Evolutionary conservation across 2,888 invertebrate species (phyloP).

Genomic region (Cynaeus angustus): DNA sequence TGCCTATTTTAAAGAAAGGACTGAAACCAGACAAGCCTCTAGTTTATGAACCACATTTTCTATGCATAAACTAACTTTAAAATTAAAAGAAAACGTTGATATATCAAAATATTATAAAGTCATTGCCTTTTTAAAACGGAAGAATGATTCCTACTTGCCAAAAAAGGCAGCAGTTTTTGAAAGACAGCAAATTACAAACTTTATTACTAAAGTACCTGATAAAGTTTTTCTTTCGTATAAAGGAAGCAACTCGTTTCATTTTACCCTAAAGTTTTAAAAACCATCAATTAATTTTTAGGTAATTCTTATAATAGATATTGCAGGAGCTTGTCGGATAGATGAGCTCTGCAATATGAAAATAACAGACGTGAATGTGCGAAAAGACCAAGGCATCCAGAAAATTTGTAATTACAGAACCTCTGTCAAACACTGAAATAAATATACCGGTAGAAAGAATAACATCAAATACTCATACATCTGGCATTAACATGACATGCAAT

Average conservation of each 20-base stretch:
- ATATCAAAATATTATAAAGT: not conserved
- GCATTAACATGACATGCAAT: too few relatives aligned
- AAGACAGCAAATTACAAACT: not conserved
- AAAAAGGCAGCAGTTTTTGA: constrained; percentile 5
- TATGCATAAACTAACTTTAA: not conserved
- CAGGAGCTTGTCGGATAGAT: not conserved
- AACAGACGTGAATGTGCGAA: not conserved
- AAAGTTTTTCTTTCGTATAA: not conserved
- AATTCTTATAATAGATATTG: not conserved
- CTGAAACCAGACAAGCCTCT: not conserved
- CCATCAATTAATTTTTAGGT: not conserved
- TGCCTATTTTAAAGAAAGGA: not conserved
- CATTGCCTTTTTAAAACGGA: not conserved
- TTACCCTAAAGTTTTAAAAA: too few relatives aligned
- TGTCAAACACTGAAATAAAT: constrained; percentile 3
- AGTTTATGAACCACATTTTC: not conserved
- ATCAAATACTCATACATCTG: too few relatives aligned
- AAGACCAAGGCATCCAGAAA: not conserved
- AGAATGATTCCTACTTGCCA: not conserved
- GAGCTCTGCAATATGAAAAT: not conserved
- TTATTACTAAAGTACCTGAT: not conserved
- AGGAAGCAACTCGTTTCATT: not conserved
- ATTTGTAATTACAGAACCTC: not conserved
- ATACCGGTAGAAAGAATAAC: not conserved
- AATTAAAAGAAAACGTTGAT: not conserved